Conservation (phyloP, 1,140 invertebrate genomes). For the Pseudomyrmex dendroicus region DNA sequence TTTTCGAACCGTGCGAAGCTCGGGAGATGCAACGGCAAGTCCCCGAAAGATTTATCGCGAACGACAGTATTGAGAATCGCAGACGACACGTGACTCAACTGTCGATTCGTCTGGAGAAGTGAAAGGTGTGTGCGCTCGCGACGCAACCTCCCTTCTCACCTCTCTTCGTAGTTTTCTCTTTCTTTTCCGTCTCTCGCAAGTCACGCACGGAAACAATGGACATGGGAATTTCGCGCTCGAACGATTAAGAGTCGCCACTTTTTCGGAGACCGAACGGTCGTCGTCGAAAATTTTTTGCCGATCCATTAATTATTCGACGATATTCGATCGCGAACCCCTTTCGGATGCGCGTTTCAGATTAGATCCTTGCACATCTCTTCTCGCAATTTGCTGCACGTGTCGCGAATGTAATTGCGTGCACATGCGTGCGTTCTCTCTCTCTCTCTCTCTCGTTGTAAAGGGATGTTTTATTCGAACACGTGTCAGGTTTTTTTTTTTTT, state of each 20-base stretch:
- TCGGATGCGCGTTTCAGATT: slow-evolving; percentile 25
- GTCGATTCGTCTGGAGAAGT: slow-evolving; percentile 56
- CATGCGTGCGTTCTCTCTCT: slow-evolving; percentile 12
- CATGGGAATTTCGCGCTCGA: neutral
- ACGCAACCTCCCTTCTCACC: neutral
- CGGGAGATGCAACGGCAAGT: slow-evolving; percentile 57
- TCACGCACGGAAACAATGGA: neutral
- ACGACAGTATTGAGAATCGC: slow-evolving; percentile 59
- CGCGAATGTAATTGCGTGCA: slow-evolving; percentile 57
- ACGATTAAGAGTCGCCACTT: slow-evolving; percentile 51
- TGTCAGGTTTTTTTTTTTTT: slow-evolving; percentile 9
- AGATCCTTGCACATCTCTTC: slow-evolving; percentile 31
- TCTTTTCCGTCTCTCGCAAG: slow-evolving; percentile 23
- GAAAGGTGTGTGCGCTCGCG: slow-evolving; percentile 14
- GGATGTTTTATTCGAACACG: slow-evolving; percentile 38
- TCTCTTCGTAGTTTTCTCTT: slow-evolving; percentile 9
- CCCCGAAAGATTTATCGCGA: slow-evolving; percentile 68
- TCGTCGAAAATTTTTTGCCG: slow-evolving; percentile 42
- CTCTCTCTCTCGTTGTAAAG: slow-evolving; percentile 18
- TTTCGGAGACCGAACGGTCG: neutral
- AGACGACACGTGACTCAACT: slow-evolving; percentile 66
- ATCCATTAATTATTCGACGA: slow-evolving; percentile 63
- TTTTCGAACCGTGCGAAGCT: neutral
- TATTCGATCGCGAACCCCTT: slow-evolving; percentile 52
- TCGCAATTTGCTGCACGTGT: slow-evolving; percentile 64